phyloP scores from a whole-genome alignment of 2,797 vertebrate species.

The Aquila chrysaetos region DNA sequence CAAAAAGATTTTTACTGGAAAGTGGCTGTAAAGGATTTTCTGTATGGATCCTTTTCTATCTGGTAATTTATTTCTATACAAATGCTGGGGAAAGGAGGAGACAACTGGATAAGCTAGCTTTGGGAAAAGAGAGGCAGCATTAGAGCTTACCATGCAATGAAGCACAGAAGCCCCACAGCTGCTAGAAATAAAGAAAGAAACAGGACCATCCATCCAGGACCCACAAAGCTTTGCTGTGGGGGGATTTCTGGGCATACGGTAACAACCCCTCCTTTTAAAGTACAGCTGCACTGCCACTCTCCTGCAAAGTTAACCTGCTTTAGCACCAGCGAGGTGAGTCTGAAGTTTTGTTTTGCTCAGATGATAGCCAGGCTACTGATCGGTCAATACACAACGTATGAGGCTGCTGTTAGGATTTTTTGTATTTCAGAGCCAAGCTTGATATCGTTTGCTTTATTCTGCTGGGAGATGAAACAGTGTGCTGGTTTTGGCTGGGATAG shows the following conservation, averaged over 20 bases:
- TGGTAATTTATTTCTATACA: neutral
- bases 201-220: neutral
- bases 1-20: neutral
- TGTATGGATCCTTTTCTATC: neutral
- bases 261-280: neutral
- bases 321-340: accelerated
- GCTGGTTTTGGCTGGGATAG: neutral
- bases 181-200: neutral
- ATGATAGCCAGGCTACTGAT: neutral
- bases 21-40: neutral
- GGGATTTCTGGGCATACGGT: neutral
- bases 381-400: accelerated
- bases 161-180: neutral
- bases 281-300: neutral
- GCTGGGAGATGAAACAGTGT: neutral
- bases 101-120: neutral
- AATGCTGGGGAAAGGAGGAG: neutral
- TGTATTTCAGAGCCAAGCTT: neutral
- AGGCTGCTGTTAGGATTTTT: neutral
- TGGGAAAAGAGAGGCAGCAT: neutral
- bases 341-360: neutral
- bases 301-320: too few species aligned
- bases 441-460: neutral
- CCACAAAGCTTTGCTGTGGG: neutral
- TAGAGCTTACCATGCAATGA: neutral